Evolutionary conservation across 2,797 vertebrate genomes (phyloP), one percentile per base, ranked within the genome.

Genomic region (Hoplostethus atlanticus): DNA sequence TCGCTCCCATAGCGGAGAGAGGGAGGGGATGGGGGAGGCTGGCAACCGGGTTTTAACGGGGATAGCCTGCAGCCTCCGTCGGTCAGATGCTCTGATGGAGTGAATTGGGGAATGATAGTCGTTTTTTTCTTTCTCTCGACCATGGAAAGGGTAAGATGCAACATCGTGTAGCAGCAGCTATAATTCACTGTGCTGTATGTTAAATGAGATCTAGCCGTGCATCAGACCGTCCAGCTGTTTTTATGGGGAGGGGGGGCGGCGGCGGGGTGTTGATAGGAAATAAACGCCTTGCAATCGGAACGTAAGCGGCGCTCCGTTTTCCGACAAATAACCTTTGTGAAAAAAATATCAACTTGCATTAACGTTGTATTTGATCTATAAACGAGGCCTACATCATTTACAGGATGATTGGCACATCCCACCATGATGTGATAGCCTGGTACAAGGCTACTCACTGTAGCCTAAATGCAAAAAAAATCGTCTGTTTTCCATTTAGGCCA

Each of bases 121-220:
- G 47, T 75, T 63, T 68, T 72, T 84, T 79, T 25, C 8, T 71
- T 84, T 77, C 72, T 65, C 65, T 68, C 88, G 68, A 79, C 54
- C 83, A 93, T 94, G 94, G 91, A 89, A 68, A 70, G 69, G 94
- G 94, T 95, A 93, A 95, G 94, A 72, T 68, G 38, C 79, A 13
- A 4, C 1, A 68, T 3, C n/a, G 28, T 16, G 3, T 36, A 54
- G 60, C 44, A 57, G 61, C 47, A 57, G 42, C 68, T 40, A 15
- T 28, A 58, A 70, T 61, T 63, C 56, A 6, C 57, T 62, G 21
- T 2, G 60, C 66, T 57, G 64, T n/a, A 3, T 71, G 78, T 57
- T 40, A 28, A 76, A 28, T 44, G 40, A 5, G 50, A 82, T 77
- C 13, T 34, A 44, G 72, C 80, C 55, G 83, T 72, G 85, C 69